Base-by-base conservation (phyloP, 2,113 vertebrate genomes). In the Epinephelus moara region DNA sequence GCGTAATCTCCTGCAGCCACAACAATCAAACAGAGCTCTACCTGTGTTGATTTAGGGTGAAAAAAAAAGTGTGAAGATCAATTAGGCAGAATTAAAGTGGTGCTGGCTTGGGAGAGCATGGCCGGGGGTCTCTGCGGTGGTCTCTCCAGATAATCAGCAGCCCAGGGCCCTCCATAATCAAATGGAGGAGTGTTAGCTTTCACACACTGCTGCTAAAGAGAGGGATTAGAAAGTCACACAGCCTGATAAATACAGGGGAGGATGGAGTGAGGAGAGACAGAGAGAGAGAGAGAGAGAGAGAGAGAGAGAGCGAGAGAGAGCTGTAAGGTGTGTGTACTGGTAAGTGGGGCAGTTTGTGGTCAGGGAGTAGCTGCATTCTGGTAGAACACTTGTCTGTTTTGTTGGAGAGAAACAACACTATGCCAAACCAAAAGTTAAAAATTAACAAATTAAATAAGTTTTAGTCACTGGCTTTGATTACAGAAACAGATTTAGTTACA, bases 61-160 rank as follows among this genome's bases (percentile, higher is more conserved):
- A 13, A 53, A 15, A 18, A 69, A 74, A 80, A 76, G 76, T 82
- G 79, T 83, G 78, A 75, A 89, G 86, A 84, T 91, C 74, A 84
- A 77, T 87, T 82, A 86, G 69, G 60, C 72, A 30, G 84, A 78
- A 71, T 80, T 68, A 79, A 68, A 80, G 52, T 18, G 21, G 52
- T 8, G 47, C 64, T 85, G 88, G 80, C 60, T 80, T 75, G 56
- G 68, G 61, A 71, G 72, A 78, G 70, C 68, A 71, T 76, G 87
- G 88, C 89, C 61, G 68, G 80, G 75, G 86, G 91, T 87, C 80
- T 91, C 85, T 79, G 77, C 40, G 71, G 89, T 91, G 91, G 91
- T 92, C 89, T 89, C 80, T 88, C 63, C 86, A 78, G 91, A 90
- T 92, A 91, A 91, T 89, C 88, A 88, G 82, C 89, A 72, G 88